Evolutionary conservation across 2,888 invertebrate genomes (phyloP).

Genomic region (Ashinkailepas kermadecensis): DNA sequence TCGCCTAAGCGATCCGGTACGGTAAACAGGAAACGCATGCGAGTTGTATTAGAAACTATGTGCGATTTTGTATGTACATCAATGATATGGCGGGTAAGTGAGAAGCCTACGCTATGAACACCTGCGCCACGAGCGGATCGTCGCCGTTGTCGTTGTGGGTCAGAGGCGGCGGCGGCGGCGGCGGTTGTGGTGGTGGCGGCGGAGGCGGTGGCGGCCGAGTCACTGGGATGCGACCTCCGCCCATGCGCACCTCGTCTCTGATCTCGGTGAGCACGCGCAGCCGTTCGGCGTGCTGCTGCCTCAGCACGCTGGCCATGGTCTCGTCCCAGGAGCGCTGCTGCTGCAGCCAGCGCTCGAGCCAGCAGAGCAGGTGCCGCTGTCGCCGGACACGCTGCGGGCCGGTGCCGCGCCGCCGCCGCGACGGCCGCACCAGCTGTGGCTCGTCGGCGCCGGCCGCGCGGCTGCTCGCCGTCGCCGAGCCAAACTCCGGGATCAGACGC

Average conservation of each 20-base stretch:
- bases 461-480: background rate
- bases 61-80: no score
- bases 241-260: constrained; percentile 1
- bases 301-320: background rate
- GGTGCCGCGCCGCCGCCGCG: background rate
- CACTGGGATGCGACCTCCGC: background rate
- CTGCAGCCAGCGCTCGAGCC: constrained; percentile 12
- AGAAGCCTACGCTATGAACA: background rate
- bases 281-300: background rate
- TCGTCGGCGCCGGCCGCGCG: background rate
- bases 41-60: no score
- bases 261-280: constrained; percentile 3
- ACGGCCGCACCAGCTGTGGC: background rate
- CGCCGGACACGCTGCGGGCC: background rate
- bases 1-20: no score
- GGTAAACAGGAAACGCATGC: no score
- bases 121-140: background rate
- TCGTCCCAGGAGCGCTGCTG: constrained; percentile 23
- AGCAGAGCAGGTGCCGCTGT: background rate
- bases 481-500: background rate
- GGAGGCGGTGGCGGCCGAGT: background rate
- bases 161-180: background rate
- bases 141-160: no score
- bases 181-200: background rate
- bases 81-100: no score